Base-by-base conservation (phyloP, 1,140 invertebrate species). In the Anadara kagoshimensis region DNA sequence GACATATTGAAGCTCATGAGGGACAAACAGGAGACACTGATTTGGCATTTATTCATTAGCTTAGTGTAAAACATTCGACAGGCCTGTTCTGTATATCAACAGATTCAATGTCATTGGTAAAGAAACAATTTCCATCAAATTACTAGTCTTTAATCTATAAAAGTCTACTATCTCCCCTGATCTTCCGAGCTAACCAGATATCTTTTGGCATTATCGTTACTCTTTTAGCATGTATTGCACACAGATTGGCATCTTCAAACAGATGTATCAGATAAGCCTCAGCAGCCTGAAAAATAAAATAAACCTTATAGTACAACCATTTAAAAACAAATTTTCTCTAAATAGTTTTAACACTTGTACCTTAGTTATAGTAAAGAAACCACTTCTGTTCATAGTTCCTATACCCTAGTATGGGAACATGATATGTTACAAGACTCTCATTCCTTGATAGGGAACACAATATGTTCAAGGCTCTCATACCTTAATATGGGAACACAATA, bases 121-220 rank as follows among this genome's bases (percentile, higher is more conserved):
- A 36, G 36, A 26, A 26, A 29, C 7, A 41, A n/a, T n/a, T n/a
- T 41, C 26, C 36, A 41, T 41, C 10, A 36, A 16, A 2, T 14
- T 3, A 18, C 20, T 51, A 41, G 36, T 22, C 36, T 16, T 3
- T 36, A 3, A 36, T 36, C 29, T 36, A 36, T 36, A 36, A 36
- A 3, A 36, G 57, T 58, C 24, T 43, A 22, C 63, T 49, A 20
- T 77, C 75, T 18, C 87, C 86, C 12, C 85, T 72, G 24, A 88
- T 82, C 47, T 85, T 59, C 29, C 83, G 65, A 0, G 86, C 87
- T 54, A 88, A 66, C 76, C 97, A 96, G 81, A 98, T 97, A 85
- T 97, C 96, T 90, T 96, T 97, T 58, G 95, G 95, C 95, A 97
- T 97, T 83, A 98, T 96, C 73, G 96, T 97, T 47, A 98, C 96